These are phyloP conservation scores for Hetaerina americana DNA, from an alignment of 1,140 invertebrate genomes.

Conservation along the genomic window DNA sequence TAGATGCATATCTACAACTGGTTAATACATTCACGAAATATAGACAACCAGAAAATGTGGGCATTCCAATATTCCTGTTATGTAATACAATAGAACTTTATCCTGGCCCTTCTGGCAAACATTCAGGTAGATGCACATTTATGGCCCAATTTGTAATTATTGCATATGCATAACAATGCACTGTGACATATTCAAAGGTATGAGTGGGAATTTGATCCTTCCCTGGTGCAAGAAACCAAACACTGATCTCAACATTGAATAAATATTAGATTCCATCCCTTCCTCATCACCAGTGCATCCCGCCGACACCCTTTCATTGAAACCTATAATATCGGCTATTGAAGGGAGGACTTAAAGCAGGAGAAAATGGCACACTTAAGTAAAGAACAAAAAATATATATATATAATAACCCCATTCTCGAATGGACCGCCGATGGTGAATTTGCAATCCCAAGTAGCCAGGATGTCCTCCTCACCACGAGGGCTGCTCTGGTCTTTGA, in stretches of 20 bases:
- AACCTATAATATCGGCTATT: no score
- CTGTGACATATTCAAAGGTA: no score
- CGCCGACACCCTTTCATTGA: no score
- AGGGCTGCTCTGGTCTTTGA: conserved; percentile 22
- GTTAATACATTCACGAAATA: neutral
- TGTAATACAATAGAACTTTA: no score
- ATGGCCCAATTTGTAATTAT: no score
- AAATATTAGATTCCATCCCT: neutral
- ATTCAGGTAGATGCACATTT: no score
- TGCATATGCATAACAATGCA: no score
- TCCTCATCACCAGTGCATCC: neutral
- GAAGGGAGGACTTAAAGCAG: neutral
- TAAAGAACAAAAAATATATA: neutral
- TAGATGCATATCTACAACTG: neutral
- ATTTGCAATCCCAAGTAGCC: conserved; percentile 61
- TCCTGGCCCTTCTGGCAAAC: no score
- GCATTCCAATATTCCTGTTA: no score
- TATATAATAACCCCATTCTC: conserved; percentile 55
- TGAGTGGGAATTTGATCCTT: no score
- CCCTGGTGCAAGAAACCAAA: no score
- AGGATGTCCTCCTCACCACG: conserved; percentile 48
- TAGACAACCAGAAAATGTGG: neutral
- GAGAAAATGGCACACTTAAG: neutral
- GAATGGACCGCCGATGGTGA: conserved; percentile 38
- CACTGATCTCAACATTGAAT: neutral